Percentiles rank a stretch among this genome's conserved stretches.
phyloP scores from a whole-genome alignment of 1,140 invertebrate genomes.

The Physella acuta region DNA sequence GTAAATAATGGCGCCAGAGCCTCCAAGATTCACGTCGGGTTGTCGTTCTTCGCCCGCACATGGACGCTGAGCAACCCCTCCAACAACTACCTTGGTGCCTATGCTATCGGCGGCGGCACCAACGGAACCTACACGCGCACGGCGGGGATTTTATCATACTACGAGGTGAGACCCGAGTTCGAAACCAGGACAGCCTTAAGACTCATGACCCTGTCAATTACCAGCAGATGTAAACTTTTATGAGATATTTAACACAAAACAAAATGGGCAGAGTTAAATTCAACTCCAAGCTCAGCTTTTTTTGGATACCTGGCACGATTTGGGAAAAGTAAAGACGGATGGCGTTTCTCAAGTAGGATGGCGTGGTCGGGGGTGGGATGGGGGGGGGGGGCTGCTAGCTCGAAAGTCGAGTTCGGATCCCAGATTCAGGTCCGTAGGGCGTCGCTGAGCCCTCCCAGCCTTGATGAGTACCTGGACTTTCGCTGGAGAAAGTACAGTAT shows the following conservation, averaged over 20 bases:
- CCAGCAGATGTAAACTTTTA: not conserved
- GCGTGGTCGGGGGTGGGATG: too few species aligned
- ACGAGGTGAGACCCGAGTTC: constrained; percentile 50
- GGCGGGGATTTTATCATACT: constrained; percentile 49
- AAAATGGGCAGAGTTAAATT: not conserved
- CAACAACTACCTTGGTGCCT: constrained; percentile 80
- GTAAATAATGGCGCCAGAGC: constrained; percentile 78
- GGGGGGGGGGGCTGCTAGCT: too few species aligned
- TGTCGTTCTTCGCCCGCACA: constrained; percentile 89
- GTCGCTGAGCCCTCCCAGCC: not conserved
- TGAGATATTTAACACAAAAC: not conserved
- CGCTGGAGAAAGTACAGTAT: not conserved
- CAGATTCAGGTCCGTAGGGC: not conserved
- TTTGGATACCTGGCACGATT: not conserved
- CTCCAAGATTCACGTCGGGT: constrained; percentile 92
- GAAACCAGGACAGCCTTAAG: too few species aligned
- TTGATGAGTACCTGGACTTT: not conserved
- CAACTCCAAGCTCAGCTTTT: not conserved
- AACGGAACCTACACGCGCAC: constrained; percentile 43
- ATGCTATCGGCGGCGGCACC: constrained; percentile 70
- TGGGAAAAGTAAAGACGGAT: not conserved
- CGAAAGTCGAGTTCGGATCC: not conserved
- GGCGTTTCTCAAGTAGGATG: not conserved
- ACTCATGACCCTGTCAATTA: not conserved
- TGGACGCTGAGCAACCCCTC: constrained; percentile 75